Conservation (phyloP, 1,140 invertebrate genomes). For the Cydia strobilella region DNA sequence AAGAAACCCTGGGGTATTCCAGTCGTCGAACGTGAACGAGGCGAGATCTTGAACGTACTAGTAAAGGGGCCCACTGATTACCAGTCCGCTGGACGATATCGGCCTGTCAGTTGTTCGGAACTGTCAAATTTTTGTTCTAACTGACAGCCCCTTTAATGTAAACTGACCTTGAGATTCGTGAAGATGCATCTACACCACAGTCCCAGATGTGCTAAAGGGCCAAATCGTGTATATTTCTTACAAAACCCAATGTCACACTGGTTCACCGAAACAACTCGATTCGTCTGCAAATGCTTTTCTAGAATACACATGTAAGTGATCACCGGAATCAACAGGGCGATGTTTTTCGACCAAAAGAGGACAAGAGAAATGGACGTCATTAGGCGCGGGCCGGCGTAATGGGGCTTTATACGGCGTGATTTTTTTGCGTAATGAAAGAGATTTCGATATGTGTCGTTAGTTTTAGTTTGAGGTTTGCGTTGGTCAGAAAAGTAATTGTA, state of each 20-base stretch:
- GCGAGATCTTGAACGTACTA: no score
- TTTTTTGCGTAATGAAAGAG: not conserved
- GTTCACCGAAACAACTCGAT: not conserved
- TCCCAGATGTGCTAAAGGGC: no score
- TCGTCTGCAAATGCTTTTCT: not conserved
- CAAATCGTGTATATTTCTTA: not conserved
- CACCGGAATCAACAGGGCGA: constrained; percentile 17
- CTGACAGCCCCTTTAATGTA: no score
- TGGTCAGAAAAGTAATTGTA: not conserved
- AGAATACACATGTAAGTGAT: not conserved
- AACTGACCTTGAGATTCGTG: no score
- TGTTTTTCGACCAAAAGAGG: constrained; percentile 25
- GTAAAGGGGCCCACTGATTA: no score
- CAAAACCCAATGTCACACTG: not conserved
- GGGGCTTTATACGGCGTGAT: constrained; percentile 16
- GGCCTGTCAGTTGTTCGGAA: no score
- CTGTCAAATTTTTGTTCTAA: no score
- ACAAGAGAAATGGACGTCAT: constrained; percentile 25
- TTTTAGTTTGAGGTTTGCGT: not conserved
- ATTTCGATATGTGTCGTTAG: constrained; percentile 7
- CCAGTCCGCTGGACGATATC: no score
- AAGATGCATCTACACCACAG: no score
- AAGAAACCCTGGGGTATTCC: constrained; percentile 11
- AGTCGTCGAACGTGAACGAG: not conserved
- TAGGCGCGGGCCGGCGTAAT: constrained; percentile 24